Evolutionary conservation across 2,113 vertebrate species (phyloP).

Genomic region (Zosterops japonicus): DNA sequence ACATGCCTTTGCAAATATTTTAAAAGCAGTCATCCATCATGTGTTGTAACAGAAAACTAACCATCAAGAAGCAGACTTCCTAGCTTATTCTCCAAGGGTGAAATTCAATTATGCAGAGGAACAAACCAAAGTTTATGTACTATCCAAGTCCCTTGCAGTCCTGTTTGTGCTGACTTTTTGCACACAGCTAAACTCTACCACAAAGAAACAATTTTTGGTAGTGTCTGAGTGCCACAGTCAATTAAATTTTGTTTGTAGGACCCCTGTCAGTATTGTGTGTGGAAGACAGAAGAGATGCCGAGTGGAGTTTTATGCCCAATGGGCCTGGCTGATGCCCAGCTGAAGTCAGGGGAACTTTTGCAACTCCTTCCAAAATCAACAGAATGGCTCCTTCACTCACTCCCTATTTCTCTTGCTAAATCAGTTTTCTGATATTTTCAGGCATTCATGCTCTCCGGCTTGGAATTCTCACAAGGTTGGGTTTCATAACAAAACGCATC

Average conservation of each 20-base stretch:
- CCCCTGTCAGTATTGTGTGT: background rate
- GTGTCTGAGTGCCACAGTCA: background rate
- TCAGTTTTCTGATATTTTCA: slow-evolving; percentile 17
- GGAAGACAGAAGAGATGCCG: slow-evolving; percentile 1
- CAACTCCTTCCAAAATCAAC: slow-evolving; percentile 34
- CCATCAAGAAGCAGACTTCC: background rate
- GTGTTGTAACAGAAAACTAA: slow-evolving; percentile 6
- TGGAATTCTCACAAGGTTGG: background rate
- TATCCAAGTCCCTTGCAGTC: background rate
- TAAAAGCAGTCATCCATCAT: background rate
- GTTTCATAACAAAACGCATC: background rate
- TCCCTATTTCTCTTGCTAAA: slow-evolving; percentile 17
- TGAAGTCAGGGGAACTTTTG: slow-evolving; percentile 43
- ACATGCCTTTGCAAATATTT: background rate
- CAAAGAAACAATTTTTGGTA: background rate
- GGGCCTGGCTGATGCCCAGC: background rate
- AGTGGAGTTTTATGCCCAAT: slow-evolving; percentile 10
- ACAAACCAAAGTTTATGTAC: slow-evolving; percentile 22
- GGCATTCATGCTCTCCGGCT: background rate
- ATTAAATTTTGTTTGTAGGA: slow-evolving; percentile 12
- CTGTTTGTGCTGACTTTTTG: background rate
- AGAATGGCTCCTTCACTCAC: background rate
- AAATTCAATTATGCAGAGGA: background rate
- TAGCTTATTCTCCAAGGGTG: slow-evolving; percentile 5
- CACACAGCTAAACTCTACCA: background rate